phyloP scores from a whole-genome alignment of 2,888 invertebrate species.

The Scrobipalpa atriplicella region DNA sequence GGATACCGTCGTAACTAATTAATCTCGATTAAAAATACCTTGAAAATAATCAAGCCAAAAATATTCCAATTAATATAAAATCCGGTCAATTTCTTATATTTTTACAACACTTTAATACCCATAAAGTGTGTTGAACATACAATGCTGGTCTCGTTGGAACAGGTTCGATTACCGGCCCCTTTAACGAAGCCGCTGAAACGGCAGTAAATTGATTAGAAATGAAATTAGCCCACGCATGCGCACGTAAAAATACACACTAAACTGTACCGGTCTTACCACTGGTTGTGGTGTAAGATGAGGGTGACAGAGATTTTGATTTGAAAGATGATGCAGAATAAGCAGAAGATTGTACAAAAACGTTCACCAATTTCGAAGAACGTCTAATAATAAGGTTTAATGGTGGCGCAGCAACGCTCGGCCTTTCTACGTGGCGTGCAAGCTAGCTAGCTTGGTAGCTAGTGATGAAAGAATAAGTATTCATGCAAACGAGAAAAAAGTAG shows the following conservation, averaged over 20 bases:
- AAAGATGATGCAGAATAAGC: neutral
- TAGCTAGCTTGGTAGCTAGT: too few species aligned
- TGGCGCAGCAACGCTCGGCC: too few species aligned
- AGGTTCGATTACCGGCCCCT: neutral
- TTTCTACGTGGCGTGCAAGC: too few species aligned
- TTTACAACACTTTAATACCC: neutral
- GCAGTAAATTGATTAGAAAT: constrained; percentile 20
- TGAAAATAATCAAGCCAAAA: too few species aligned
- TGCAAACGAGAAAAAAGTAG: too few species aligned
- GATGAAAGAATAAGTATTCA: too few species aligned
- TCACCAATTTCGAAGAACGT: too few species aligned
- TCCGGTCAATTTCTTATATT: neutral
- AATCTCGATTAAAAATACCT: too few species aligned
- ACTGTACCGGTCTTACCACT: constrained; percentile 8
- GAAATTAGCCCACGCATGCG: constrained; percentile 14
- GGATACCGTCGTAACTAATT: too few species aligned
- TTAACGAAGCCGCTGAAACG: neutral
- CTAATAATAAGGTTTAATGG: too few species aligned
- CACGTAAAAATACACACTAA: constrained; percentile 16
- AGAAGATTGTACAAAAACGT: too few species aligned
- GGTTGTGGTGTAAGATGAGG: neutral
- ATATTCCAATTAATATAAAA: neutral
- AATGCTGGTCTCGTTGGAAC: neutral
- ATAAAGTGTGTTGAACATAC: neutral
- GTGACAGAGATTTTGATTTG: neutral